Evolutionary conservation across 1,140 invertebrate genomes (phyloP).

Genomic region (Delia radicum): DNA sequence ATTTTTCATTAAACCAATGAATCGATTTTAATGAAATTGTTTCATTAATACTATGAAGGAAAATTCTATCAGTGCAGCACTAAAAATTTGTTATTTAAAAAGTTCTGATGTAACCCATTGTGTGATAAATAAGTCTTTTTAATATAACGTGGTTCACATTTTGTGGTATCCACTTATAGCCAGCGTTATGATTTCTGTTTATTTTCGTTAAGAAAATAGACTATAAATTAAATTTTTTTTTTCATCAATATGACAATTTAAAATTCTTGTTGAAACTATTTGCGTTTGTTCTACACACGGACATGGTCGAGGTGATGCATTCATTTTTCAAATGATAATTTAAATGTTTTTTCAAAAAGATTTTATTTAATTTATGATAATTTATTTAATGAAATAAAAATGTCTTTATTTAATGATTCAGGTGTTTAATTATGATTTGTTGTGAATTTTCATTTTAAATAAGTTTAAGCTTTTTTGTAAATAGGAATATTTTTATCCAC

Average conservation of each 20-base stretch:
- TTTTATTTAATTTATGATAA: background rate
- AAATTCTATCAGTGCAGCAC: too few species aligned
- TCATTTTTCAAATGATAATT: background rate
- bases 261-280: background rate
- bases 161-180: too few species aligned
- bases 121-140: too few species aligned
- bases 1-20: too few species aligned
- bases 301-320: background rate
- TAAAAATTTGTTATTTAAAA: too few species aligned
- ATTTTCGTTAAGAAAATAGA: background rate
- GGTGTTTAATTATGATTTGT: background rate
- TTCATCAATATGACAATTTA: background rate
- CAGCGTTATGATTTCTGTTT: too few species aligned
- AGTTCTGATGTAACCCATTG: too few species aligned
- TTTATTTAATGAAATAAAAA: background rate
- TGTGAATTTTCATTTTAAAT: too few species aligned
- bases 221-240: background rate
- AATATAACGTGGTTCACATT: too few species aligned
- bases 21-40: too few species aligned
- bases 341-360: background rate
- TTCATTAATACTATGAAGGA: too few species aligned
- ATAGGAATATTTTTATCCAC: background rate
- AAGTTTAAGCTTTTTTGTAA: too few species aligned
- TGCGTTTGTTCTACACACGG: background rate
- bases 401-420: background rate